These are phyloP conservation scores for Zoanthus sansibaricus DNA, from an alignment of 92 coral and sea anemone genomes.

Conservation along the genomic window DNA sequence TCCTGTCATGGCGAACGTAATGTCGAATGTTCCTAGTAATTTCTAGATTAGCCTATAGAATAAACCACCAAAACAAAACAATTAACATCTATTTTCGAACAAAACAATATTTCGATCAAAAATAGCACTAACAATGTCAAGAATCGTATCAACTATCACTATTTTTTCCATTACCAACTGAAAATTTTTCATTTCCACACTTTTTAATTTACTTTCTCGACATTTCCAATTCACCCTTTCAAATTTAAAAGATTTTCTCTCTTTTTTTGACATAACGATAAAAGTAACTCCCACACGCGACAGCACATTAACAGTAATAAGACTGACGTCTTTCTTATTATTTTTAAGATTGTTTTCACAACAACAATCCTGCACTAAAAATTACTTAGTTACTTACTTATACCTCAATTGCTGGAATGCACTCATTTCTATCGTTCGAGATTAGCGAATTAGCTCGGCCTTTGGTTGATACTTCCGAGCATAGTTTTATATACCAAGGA, in stretches of 20 bases:
- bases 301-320: slow-evolving; percentile 30
- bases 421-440: slow-evolving; percentile 11
- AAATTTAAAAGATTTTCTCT: slow-evolving; percentile 28
- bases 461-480: no score
- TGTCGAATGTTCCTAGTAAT: slow-evolving; percentile 26
- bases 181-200: neutral
- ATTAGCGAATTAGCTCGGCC: slow-evolving; percentile 5
- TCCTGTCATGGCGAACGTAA: slow-evolving; percentile 23
- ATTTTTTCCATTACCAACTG: slow-evolving; percentile 26
- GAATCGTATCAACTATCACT: neutral
- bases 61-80: slow-evolving; percentile 21
- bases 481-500: no score
- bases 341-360: slow-evolving; percentile 2
- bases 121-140: neutral
- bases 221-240: slow-evolving; percentile 28
- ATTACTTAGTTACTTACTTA: neutral
- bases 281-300: slow-evolving; percentile 24
- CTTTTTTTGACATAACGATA: slow-evolving; percentile 25
- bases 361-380: slow-evolving; percentile 30
- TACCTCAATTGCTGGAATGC: neutral
- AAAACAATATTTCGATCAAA: slow-evolving; percentile 24
- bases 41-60: slow-evolving; percentile 21
- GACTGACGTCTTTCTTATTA: neutral
- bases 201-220: slow-evolving; percentile 33
- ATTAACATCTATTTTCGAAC: slow-evolving; percentile 26